Evolutionary conservation across 2,888 invertebrate genomes (phyloP).

Genomic region (Agapetus fuscipes): DNA sequence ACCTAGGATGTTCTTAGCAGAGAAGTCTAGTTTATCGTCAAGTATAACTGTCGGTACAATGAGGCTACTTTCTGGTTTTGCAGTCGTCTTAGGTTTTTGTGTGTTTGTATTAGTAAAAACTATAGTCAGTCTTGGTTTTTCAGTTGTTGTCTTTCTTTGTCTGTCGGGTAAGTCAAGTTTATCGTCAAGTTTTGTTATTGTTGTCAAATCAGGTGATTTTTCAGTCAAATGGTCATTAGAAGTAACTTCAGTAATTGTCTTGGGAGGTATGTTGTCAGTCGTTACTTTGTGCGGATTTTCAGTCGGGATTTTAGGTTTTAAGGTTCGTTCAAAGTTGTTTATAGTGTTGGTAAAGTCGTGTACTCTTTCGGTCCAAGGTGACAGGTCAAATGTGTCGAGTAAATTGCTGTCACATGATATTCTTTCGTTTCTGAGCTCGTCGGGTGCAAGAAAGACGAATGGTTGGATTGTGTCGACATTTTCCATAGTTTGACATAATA

Average conservation of each 20-base stretch:
- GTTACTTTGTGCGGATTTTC: slow-evolving; percentile 4
- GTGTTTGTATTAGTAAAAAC: slow-evolving; percentile 13
- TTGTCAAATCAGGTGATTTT: not conserved
- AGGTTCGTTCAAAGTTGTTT: slow-evolving; percentile 20
- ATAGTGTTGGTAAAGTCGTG: slow-evolving; percentile 24
- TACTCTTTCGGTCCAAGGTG: slow-evolving; percentile 50
- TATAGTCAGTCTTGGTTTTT: slow-evolving; percentile 4
- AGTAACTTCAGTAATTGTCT: slow-evolving; percentile 2
- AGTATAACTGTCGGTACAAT: slow-evolving; percentile 29
- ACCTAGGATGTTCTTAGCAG: slow-evolving; percentile 14
- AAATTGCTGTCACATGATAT: slow-evolving; percentile 46
- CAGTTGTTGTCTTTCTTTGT: slow-evolving; percentile 22
- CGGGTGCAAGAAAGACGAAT: slow-evolving; percentile 56
- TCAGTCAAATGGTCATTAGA: slow-evolving; percentile 3
- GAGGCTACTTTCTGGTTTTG: slow-evolving; percentile 23
- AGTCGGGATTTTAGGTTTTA: slow-evolving; percentile 8
- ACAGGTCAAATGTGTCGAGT: slow-evolving; percentile 49
- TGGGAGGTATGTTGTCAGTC: slow-evolving; percentile 1
- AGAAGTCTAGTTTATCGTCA: slow-evolving; percentile 52
- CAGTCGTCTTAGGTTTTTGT: slow-evolving; percentile 19
- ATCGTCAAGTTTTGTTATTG: slow-evolving; percentile 11
- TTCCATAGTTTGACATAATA: slow-evolving; percentile 58
- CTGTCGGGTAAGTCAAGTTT: slow-evolving; percentile 11
- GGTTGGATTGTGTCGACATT: slow-evolving; percentile 60
- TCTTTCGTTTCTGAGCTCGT: slow-evolving; percentile 49